phyloP scores from a whole-genome alignment of 2,888 invertebrate genomes.

The Linhomoeus sp. region DNA sequence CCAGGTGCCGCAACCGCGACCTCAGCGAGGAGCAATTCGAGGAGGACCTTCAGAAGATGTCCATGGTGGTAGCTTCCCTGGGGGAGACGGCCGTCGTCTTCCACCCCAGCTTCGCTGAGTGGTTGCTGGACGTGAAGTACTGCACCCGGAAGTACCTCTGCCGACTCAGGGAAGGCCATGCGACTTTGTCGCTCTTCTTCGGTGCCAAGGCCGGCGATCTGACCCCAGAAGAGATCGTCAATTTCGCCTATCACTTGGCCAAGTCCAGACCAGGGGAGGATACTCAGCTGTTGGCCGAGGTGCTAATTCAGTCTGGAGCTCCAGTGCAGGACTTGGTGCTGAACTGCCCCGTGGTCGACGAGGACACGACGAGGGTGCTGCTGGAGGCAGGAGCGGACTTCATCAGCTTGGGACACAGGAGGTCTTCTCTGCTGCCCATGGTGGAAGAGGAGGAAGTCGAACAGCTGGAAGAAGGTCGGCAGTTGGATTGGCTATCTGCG shows the following conservation, averaged over 20 bases:
- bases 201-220: constrained; percentile 17
- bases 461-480: too few relatives aligned
- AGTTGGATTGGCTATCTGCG: too few relatives aligned
- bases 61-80: too few relatives aligned
- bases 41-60: constrained; percentile 50
- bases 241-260: constrained; percentile 34
- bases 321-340: constrained; percentile 22
- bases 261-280: not conserved
- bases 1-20: constrained; percentile 54
- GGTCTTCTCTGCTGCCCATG: constrained; percentile 36
- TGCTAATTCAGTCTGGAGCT: constrained; percentile 50
- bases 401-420: not conserved
- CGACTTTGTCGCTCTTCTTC: constrained; percentile 43
- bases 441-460: constrained; percentile 4
- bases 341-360: constrained; percentile 6
- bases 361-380: constrained; percentile 36
- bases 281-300: too few relatives aligned
- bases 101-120: constrained; percentile 82
- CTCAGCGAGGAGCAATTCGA: constrained; percentile 61
- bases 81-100: constrained; percentile 37
- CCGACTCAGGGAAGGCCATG: constrained; percentile 49
- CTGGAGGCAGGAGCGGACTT: constrained; percentile 49
- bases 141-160: constrained; percentile 58
- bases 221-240: constrained; percentile 31
- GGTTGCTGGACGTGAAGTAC: constrained; percentile 90